Conservation (phyloP, 2,888 invertebrate genomes). For the Tineola bisselliella region DNA sequence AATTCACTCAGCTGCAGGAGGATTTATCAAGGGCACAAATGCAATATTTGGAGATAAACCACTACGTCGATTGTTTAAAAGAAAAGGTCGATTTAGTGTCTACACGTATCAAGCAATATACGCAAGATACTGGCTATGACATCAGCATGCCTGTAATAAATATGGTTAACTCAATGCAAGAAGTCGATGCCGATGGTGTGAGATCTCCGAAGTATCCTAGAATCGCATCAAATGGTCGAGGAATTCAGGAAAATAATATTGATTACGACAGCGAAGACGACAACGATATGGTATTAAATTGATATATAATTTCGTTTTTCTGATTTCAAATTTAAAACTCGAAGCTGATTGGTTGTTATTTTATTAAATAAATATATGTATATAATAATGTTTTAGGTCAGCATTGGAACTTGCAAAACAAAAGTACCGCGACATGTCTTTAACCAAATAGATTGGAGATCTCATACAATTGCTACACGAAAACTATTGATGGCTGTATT, state of each 20-base stretch:
- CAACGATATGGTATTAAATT: not conserved
- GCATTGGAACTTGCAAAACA: conserved; percentile 47
- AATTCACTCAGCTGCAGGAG: not conserved
- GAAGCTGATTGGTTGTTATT: too few relatives aligned
- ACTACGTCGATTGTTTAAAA: not conserved
- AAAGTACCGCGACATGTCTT: conserved; percentile 31
- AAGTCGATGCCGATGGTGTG: not conserved
- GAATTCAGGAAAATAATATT: not conserved
- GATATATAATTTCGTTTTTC: too few relatives aligned
- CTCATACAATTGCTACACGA: conserved; percentile 61
- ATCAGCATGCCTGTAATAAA: not conserved
- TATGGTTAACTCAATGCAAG: not conserved
- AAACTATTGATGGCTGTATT: conserved; percentile 64
- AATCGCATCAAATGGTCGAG: not conserved
- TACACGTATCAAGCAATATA: not conserved
- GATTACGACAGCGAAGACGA: not conserved
- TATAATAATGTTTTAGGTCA: conserved; percentile 26
- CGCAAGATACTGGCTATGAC: not conserved
- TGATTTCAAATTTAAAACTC: too few relatives aligned
- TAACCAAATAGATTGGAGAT: conserved; percentile 60
- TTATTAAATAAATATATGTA: too few relatives aligned
- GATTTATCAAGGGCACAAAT: not conserved
- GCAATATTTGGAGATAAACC: conserved; percentile 3
- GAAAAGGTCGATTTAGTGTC: not conserved
- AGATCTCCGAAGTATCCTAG: not conserved